Evolutionary conservation across 1,140 invertebrate genomes (phyloP).

Genomic region (Drosophila baimaii): DNA sequence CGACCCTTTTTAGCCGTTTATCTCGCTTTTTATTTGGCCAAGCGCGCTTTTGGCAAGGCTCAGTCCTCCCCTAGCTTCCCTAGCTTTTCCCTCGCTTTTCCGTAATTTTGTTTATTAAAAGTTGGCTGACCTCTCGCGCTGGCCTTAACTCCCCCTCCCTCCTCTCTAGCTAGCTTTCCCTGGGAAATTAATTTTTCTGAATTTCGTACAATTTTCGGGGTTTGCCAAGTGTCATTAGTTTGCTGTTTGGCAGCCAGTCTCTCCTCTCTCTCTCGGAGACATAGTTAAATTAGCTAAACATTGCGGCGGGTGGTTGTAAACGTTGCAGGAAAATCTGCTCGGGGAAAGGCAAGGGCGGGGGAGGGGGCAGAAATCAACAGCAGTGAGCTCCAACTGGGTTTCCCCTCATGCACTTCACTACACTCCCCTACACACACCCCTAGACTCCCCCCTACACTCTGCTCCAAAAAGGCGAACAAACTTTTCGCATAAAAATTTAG

Average conservation of each 20-base stretch:
- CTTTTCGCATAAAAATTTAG: slow-evolving; percentile 80
- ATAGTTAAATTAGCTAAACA: slow-evolving; percentile 82
- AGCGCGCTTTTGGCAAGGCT: slow-evolving; percentile 45
- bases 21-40: slow-evolving; percentile 75
- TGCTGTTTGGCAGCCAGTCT: slow-evolving; percentile 69
- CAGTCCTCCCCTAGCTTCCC: too few species aligned
- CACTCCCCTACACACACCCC: slow-evolving; percentile 11
- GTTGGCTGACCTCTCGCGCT: slow-evolving; percentile 65
- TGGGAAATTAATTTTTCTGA: slow-evolving; percentile 72
- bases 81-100: too few species aligned
- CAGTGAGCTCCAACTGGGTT: slow-evolving; percentile 27
- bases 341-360: too few species aligned
- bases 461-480: slow-evolving; percentile 46
- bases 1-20: slow-evolving; percentile 69
- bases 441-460: not conserved
- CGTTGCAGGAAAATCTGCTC: slow-evolving; percentile 35
- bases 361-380: not conserved
- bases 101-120: slow-evolving; percentile 81
- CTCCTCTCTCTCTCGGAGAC: slow-evolving; percentile 37
- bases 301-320: slow-evolving; percentile 52
- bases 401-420: slow-evolving; percentile 77
- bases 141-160: too few species aligned
- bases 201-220: slow-evolving; percentile 52
- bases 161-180: not conserved
- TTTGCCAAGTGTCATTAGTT: slow-evolving; percentile 78